A percentile compares a stretch with the other conserved stretches of the same genome.
Evolutionary conservation across 1,140 invertebrate species (phyloP).

Genomic region (Brachionus asplanchnoidis): DNA sequence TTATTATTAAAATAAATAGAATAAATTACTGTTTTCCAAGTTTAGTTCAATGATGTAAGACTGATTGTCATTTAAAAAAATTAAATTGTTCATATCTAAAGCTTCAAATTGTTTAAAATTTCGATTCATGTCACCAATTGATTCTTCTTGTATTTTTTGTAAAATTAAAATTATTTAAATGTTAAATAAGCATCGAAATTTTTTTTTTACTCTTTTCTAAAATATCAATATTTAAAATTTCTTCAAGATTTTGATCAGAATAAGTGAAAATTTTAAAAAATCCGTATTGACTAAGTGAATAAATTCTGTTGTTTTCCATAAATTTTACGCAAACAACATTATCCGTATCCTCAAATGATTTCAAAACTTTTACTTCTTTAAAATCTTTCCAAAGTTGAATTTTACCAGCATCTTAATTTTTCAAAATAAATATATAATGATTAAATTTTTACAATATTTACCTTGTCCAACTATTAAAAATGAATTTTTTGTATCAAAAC

Average conservation of each 20-base stretch:
- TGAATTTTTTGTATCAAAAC: neutral
- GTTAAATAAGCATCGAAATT: neutral
- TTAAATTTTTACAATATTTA: neutral
- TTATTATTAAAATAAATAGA: neutral
- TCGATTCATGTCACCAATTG: neutral
- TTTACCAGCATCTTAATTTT: constrained; percentile 28
- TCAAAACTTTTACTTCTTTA: neutral
- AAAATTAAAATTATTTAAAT: neutral
- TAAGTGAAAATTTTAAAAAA: neutral
- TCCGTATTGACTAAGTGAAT: neutral
- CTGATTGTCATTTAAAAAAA: constrained; percentile 24
- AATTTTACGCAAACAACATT: constrained; percentile 7
- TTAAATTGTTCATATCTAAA: neutral
- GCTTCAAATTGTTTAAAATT: constrained; percentile 17
- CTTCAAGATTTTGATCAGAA: neutral
- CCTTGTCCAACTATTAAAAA: neutral
- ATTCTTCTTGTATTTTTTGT: neutral
- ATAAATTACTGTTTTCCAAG: neutral
- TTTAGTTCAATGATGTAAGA: neutral
- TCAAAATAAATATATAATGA: neutral
- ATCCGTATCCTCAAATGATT: neutral
- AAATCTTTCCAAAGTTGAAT: constrained; percentile 11
- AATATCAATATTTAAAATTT: neutral
- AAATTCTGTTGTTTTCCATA: neutral
- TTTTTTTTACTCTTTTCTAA: neutral